Percentiles rank a stretch among this genome's conserved stretches.
phyloP scores from a whole-genome alignment of 2,113 vertebrate species.

The Chroicocephalus ridibundus region DNA sequence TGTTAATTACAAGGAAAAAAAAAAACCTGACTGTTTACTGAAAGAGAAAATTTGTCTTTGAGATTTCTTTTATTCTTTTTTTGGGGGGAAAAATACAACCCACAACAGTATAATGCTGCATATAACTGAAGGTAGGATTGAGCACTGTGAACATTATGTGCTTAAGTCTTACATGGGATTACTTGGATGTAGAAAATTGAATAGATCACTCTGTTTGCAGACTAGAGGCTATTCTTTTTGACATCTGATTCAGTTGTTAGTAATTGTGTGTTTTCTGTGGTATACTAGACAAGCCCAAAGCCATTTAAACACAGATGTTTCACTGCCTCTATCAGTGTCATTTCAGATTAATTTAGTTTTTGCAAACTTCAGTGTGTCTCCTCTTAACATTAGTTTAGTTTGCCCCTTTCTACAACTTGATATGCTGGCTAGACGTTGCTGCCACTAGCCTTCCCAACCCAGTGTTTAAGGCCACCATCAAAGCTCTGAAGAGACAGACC shows the following conservation, averaged over 20 bases:
- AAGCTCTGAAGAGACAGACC: neutral
- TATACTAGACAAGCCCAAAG: neutral
- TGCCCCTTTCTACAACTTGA: neutral
- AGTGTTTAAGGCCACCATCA: neutral
- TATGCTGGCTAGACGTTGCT: neutral
- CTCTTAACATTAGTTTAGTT: neutral
- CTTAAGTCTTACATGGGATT: neutral
- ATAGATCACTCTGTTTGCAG: neutral
- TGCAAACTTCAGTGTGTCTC: neutral
- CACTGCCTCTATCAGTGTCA: neutral
- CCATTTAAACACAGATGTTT: neutral
- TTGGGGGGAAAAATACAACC: fast-evolving
- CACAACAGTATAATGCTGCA: neutral
- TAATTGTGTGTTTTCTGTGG: neutral
- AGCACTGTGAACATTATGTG: neutral
- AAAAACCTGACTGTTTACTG: neutral
- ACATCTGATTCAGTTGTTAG: neutral
- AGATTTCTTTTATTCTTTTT: neutral
- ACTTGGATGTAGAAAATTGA: neutral
- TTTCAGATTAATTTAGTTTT: neutral
- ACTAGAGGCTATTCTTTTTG: neutral
- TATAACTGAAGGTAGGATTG: neutral
- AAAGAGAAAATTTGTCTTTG: neutral
- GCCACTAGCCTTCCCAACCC: neutral
- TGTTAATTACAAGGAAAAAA: neutral